Evolutionary conservation across 1,140 invertebrate species (phyloP).

Genomic region (Lamellibrachia luymesi): DNA sequence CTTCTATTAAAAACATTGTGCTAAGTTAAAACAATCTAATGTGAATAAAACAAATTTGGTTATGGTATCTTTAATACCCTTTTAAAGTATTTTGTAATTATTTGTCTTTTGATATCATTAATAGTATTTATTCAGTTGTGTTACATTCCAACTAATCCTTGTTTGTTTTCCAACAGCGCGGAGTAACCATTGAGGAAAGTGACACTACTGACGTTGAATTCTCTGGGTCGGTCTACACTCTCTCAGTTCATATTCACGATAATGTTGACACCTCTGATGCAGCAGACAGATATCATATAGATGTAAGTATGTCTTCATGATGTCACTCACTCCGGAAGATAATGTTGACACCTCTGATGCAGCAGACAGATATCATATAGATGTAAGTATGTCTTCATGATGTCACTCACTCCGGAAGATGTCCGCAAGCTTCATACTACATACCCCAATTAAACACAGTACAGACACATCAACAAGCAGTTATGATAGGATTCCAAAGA

Average conservation of each 20-base stretch:
- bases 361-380: not conserved
- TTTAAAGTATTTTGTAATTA: not conserved
- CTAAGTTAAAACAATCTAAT: not conserved
- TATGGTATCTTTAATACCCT: not conserved
- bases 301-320: not conserved
- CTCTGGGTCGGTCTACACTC: not conserved
- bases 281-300: not conserved
- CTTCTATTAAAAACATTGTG: not conserved
- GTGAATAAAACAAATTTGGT: not conserved
- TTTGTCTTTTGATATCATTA: not conserved
- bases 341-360: not conserved
- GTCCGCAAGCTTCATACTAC: not conserved
- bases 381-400: not conserved
- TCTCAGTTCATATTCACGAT: not conserved
- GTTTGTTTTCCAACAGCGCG: conserved; percentile 29
- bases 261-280: not conserved
- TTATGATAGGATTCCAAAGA: too few species aligned
- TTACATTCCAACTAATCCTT: conserved; percentile 42
- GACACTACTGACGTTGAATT: not conserved
- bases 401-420: not conserved
- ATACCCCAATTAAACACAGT: not conserved
- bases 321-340: not conserved
- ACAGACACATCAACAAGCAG: not conserved
- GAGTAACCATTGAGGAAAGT: conserved; percentile 30
- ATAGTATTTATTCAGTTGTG: conserved; percentile 25